phyloP scores from a whole-genome alignment of 2,113 vertebrate species.

The Pollimyrus isidori region DNA sequence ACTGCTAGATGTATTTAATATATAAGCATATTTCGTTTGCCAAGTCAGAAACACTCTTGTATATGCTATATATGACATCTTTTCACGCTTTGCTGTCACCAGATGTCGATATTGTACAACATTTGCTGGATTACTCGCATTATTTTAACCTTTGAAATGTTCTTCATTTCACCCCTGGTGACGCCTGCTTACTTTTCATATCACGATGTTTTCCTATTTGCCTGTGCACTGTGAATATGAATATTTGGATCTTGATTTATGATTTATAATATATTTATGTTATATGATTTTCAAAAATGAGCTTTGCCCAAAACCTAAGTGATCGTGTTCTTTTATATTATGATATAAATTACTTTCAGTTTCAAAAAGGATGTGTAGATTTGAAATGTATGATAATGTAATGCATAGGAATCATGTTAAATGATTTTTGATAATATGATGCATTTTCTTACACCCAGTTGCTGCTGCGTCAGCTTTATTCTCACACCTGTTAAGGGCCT shows the following conservation, averaged over 20 bases:
- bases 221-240: neutral
- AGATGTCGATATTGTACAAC: neutral
- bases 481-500: neutral
- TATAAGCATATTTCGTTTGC: neutral
- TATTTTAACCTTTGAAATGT: neutral
- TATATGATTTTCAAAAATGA: neutral
- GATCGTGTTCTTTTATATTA: neutral
- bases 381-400: neutral
- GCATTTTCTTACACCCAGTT: neutral
- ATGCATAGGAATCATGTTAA: neutral
- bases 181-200: neutral
- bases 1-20: neutral
- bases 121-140: neutral
- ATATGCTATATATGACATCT: neutral
- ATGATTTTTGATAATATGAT: neutral
- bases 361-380: neutral
- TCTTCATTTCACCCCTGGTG: neutral
- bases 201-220: neutral
- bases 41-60: neutral
- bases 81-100: neutral
- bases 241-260: neutral
- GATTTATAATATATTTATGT: neutral
- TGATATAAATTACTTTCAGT: neutral
- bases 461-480: neutral
- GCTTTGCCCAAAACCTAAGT: neutral